Conservation (phyloP, 1,140 invertebrate species). For the Achroia grisella region DNA sequence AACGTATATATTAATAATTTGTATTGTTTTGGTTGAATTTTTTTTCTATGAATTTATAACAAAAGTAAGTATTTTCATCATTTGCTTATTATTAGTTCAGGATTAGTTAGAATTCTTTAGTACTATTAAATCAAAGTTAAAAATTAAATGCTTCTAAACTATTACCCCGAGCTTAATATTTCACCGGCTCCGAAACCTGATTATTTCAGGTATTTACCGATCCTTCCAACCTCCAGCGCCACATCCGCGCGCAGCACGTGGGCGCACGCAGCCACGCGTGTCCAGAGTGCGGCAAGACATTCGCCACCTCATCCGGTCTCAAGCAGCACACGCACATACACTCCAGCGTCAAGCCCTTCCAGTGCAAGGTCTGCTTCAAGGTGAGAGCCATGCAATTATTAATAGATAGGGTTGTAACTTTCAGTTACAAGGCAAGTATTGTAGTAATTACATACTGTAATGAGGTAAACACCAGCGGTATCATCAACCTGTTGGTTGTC, state of each 20-base stretch:
- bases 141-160: no score
- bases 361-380: slow-evolving; percentile 93
- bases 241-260: slow-evolving; percentile 94
- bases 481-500: no score
- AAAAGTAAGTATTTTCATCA: no score
- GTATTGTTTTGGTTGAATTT: no score
- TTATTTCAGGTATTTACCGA: slow-evolving; percentile 91
- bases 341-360: slow-evolving; percentile 98
- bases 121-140: no score
- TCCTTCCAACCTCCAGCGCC: slow-evolving; percentile 95
- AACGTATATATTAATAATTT: no score
- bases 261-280: slow-evolving; percentile 96
- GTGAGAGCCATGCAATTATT: slow-evolving; percentile 41
- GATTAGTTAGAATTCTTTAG: no score
- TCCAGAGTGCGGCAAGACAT: slow-evolving; percentile 98
- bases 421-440: no score
- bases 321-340: slow-evolving; percentile 99
- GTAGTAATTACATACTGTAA: no score
- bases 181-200: slow-evolving; percentile 60
- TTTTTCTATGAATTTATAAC: no score
- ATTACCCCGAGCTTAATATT: slow-evolving; percentile 7
- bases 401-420: slow-evolving; percentile 4
- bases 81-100: no score
- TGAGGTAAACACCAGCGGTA: no score
- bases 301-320: slow-evolving; percentile 96